These are phyloP conservation scores for Ephydatia muelleri DNA, from an alignment of 37 sponge, comb jelly and placozoan species.

Conservation along the genomic window DNA sequence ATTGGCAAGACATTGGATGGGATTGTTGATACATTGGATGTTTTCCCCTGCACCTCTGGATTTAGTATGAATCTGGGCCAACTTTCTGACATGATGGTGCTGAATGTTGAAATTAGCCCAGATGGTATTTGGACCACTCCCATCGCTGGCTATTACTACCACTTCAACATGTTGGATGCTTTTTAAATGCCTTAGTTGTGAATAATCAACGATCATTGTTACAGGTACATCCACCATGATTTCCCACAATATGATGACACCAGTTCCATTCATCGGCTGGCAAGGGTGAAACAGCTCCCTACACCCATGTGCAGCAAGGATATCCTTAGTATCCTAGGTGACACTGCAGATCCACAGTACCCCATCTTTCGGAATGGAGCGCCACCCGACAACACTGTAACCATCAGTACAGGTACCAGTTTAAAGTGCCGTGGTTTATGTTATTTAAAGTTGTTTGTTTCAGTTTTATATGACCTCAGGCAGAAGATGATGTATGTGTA, in stretches of 20 bases:
- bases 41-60: constrained; percentile 22
- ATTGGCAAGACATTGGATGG: neutral
- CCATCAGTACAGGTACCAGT: constrained; percentile 35
- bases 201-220: neutral
- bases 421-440: too few relatives aligned
- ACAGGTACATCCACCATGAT: constrained; percentile 31
- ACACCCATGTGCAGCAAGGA: neutral
- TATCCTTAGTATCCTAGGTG: constrained; percentile 30
- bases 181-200: neutral
- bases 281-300: constrained; percentile 28
- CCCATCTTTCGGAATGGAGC: constrained; percentile 37
- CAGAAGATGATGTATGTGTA: neutral
- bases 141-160: constrained; percentile 33
- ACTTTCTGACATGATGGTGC: neutral
- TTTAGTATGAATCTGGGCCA: constrained; percentile 32
- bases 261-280: constrained; percentile 42
- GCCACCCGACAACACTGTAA: constrained; percentile 13
- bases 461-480: neutral
- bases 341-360: constrained; percentile 35
- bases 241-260: constrained; percentile 21
- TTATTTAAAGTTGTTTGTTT: too few relatives aligned
- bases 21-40: neutral
- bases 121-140: neutral
- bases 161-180: constrained; percentile 45
- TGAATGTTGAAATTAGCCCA: constrained; percentile 35